phyloP scores from a whole-genome alignment of 2,113 vertebrate species.

The Clinocottus analis region DNA sequence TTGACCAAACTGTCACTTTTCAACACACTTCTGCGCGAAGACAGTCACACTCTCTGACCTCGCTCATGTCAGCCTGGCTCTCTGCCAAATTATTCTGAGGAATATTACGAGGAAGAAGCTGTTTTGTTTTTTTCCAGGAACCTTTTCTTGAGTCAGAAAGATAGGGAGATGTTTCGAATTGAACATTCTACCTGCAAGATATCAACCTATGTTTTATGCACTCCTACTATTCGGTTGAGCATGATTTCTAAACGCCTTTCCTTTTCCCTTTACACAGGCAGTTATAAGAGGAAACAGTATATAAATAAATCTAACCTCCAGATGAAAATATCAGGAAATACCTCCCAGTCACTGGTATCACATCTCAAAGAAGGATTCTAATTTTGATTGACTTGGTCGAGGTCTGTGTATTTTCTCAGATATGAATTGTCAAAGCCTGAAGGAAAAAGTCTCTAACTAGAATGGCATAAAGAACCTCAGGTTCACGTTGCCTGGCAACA shows the following conservation, averaged over 20 bases:
- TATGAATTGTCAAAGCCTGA: slow-evolving; percentile 69
- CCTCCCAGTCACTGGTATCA: slow-evolving; percentile 27
- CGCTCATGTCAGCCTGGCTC: slow-evolving; percentile 19
- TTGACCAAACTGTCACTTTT: slow-evolving; percentile 66
- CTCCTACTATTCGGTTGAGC: slow-evolving; percentile 7
- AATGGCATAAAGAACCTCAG: slow-evolving; percentile 64
- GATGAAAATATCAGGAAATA: slow-evolving; percentile 42
- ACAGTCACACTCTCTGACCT: slow-evolving; percentile 54
- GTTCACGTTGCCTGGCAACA: slow-evolving; percentile 83
- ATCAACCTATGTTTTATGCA: slow-evolving; percentile 24
- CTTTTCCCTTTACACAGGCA: slow-evolving; percentile 28
- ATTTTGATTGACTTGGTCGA: slow-evolving; percentile 62
- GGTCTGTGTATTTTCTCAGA: slow-evolving; percentile 60
- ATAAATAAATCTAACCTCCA: background rate
- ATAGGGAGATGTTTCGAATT: background rate
- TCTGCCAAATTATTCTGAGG: slow-evolving; percentile 25
- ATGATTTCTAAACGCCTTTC: slow-evolving; percentile 15
- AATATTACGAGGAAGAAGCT: background rate
- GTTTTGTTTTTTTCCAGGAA: background rate
- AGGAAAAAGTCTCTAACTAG: slow-evolving; percentile 71
- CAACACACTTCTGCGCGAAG: slow-evolving; percentile 37
- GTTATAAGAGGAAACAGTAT: slow-evolving; percentile 25
- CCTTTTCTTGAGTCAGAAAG: background rate
- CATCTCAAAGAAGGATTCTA: slow-evolving; percentile 36
- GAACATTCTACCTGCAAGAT: slow-evolving; percentile 5